phyloP scores from a whole-genome alignment of 2,113 vertebrate species.

The Platichthys stellatus region DNA sequence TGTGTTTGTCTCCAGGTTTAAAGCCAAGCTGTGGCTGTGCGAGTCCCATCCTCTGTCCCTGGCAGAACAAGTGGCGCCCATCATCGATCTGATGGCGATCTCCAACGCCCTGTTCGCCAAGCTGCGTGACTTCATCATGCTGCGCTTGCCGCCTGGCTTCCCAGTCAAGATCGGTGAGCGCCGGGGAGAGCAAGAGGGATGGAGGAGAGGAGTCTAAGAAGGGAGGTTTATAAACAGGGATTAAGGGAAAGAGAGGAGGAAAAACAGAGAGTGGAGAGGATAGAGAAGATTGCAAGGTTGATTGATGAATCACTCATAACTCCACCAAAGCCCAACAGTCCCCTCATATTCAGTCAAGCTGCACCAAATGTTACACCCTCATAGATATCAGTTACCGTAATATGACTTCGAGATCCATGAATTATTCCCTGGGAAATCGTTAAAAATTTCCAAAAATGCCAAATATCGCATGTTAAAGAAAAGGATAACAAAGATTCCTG shows the following conservation, averaged over 20 bases:
- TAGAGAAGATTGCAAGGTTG: no score
- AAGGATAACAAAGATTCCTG: no score
- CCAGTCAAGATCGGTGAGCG: slow-evolving; percentile 93
- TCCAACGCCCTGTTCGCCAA: slow-evolving; percentile 97
- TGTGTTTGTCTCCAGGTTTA: slow-evolving; percentile 87
- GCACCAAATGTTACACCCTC: no score
- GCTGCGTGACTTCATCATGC: slow-evolving; percentile 95
- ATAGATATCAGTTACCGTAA: no score
- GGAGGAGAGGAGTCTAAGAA: slow-evolving; percentile 1
- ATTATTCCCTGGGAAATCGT: no score
- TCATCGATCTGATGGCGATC: slow-evolving; percentile 99
- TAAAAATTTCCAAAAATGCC: no score
- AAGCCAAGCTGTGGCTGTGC: slow-evolving; percentile 97
- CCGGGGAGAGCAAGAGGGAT: not conserved
- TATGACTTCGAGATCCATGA: no score
- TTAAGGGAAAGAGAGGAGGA: not conserved
- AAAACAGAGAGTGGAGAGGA: no score
- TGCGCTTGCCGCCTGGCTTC: slow-evolving; percentile 95
- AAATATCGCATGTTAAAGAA: no score
- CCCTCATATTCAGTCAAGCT: no score
- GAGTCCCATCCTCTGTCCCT: slow-evolving; percentile 97
- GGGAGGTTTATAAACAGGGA: not conserved
- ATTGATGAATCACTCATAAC: no score
- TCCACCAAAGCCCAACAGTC: no score
- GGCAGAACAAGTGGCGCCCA: slow-evolving; percentile 94